A percentile compares a stretch with the other conserved stretches of the same genome.
phyloP scores from a whole-genome alignment of 2,113 vertebrate genomes.

The Uria lomvia region DNA sequence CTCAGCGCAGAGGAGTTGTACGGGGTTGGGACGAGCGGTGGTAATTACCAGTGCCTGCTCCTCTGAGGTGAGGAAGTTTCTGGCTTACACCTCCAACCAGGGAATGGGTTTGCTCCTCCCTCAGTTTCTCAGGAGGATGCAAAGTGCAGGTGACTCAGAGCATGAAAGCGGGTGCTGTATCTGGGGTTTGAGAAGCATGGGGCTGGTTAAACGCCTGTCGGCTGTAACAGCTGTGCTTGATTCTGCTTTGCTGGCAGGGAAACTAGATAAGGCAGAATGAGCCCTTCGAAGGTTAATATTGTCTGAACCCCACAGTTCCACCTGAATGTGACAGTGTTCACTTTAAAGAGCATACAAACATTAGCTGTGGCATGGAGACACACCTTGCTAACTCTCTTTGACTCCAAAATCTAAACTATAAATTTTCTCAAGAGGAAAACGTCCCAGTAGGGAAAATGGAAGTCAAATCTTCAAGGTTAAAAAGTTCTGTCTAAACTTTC shows the following conservation, averaged over 20 bases:
- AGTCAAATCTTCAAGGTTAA: background rate
- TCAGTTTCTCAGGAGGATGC: background rate
- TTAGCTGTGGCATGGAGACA: background rate
- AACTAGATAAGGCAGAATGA: background rate
- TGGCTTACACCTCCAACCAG: rapidly evolving
- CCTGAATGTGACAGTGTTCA: rapidly evolving
- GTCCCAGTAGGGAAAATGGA: background rate
- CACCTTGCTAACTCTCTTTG: background rate
- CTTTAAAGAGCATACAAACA: background rate
- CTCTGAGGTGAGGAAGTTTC: background rate
- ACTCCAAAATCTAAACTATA: background rate
- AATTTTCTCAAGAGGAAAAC: background rate
- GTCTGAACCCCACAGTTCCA: background rate
- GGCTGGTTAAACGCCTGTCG: no score
- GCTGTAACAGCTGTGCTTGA: background rate
- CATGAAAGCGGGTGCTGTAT: background rate
- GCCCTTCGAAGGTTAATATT: background rate
- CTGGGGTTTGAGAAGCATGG: background rate
- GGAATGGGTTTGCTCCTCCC: background rate
- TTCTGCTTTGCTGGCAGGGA: background rate
- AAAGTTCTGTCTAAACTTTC: background rate
- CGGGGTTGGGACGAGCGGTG: background rate
- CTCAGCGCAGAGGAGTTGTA: background rate
- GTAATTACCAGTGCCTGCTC: background rate
- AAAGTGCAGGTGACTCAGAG: background rate